phyloP scores from a whole-genome alignment of 2,113 vertebrate genomes.

The Hassar affinis region DNA sequence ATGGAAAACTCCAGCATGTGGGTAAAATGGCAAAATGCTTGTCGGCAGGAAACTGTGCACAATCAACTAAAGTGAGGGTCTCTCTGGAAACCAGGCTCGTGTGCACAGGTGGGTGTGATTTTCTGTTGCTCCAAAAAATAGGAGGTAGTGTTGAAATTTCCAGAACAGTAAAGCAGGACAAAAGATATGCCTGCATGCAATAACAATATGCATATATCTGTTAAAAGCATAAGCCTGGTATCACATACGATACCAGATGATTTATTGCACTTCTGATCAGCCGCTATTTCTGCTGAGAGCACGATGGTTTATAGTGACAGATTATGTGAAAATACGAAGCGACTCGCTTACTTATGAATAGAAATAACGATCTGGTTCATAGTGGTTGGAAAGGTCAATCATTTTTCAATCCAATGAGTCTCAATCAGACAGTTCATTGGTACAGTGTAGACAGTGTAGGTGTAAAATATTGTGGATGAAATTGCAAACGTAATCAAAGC shows the following conservation, averaged over 20 bases:
- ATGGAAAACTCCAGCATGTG: neutral
- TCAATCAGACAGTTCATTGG: neutral
- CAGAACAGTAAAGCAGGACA: neutral
- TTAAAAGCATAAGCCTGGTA: neutral
- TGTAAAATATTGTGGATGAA: neutral
- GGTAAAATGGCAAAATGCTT: neutral
- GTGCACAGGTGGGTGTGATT: slow-evolving; percentile 1
- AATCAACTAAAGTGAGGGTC: slow-evolving; percentile 1
- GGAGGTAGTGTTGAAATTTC: neutral
- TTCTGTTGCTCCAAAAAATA: neutral
- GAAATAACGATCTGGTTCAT: neutral
- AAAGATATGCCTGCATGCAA: neutral
- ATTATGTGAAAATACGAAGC: neutral
- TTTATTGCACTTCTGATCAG: neutral
- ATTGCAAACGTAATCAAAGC: neutral
- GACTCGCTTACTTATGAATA: neutral
- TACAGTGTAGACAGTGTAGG: neutral
- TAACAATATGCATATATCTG: neutral
- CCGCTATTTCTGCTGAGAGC: neutral
- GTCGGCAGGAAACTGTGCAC: neutral
- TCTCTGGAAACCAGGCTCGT: neutral
- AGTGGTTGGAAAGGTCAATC: neutral
- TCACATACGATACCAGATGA: neutral
- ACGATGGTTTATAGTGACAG: neutral
- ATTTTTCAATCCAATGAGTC: neutral